Evolutionary conservation across 1,140 invertebrate genomes (phyloP).

Genomic region (Drosophila punjabiensis): DNA sequence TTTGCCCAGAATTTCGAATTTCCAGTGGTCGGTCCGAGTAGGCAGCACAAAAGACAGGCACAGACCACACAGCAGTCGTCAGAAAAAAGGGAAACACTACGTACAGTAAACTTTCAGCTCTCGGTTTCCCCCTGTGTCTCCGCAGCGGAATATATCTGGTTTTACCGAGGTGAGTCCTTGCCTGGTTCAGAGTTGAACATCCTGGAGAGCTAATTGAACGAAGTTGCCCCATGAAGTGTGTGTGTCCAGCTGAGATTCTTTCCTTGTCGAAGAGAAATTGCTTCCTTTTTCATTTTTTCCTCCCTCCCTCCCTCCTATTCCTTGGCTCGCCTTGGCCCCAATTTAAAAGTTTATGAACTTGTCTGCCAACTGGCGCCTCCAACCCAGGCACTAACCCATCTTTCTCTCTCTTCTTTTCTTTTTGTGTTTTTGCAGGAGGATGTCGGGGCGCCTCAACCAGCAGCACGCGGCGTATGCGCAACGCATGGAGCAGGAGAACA

Average conservation of each 20-base stretch:
- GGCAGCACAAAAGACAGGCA: constrained; percentile 29
- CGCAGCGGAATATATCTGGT: constrained; percentile 30
- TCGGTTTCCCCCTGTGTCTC: constrained; percentile 19
- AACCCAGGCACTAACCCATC: constrained; percentile 10
- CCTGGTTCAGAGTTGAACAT: constrained; percentile 22
- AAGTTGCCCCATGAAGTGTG: constrained; percentile 16
- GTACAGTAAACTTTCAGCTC: constrained; percentile 31
- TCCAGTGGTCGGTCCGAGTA: constrained; percentile 33
- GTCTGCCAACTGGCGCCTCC: constrained; percentile 85
- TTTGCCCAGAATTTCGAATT: constrained; percentile 26
- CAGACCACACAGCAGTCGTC: constrained; percentile 24
- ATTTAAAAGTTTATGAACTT: constrained; percentile 89
- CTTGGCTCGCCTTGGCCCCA: constrained; percentile 86
- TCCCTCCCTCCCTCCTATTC: background rate
- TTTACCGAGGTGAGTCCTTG: constrained; percentile 25
- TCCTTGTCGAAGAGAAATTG: constrained; percentile 19
- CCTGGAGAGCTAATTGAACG: constrained; percentile 41
- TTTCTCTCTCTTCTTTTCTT: background rate
- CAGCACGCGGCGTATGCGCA: constrained; percentile 75
- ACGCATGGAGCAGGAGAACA: constrained; percentile 70
- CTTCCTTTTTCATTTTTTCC: constrained; percentile 2
- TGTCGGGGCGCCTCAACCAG: constrained; percentile 69
- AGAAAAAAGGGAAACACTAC: constrained; percentile 28
- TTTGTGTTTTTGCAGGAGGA: constrained; percentile 86
- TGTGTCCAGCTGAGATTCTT: constrained; percentile 51